Evolutionary conservation across 2,113 vertebrate genomes (phyloP).

Genomic region (Salvelinus fontinalis): DNA sequence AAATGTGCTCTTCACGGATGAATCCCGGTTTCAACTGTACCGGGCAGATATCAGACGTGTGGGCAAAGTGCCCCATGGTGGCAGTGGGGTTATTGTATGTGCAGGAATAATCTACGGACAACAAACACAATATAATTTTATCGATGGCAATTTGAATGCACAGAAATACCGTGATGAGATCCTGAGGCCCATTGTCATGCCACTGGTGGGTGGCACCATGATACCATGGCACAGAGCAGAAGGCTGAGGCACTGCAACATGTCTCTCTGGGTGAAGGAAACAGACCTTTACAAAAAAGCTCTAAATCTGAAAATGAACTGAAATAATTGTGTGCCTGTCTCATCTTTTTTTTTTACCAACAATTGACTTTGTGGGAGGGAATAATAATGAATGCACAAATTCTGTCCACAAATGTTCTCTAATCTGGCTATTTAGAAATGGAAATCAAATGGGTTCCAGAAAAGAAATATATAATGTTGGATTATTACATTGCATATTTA

Average conservation of each 20-base stretch:
- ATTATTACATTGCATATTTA: background rate
- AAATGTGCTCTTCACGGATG: no score
- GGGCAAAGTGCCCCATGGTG: no score
- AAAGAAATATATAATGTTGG: background rate
- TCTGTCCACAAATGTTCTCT: no score
- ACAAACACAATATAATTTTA: no score
- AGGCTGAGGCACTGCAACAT: constrained; percentile 54
- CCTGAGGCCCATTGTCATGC: constrained; percentile 11
- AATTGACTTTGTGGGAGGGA: background rate
- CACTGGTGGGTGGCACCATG: constrained; percentile 53
- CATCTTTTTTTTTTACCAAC: background rate
- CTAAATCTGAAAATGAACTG: constrained; percentile 30
- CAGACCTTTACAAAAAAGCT: constrained; percentile 55
- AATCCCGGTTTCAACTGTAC: no score
- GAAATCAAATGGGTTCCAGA: no score
- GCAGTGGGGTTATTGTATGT: no score
- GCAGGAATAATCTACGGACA: no score
- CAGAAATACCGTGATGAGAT: no score
- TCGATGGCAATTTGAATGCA: no score
- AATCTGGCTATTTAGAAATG: no score
- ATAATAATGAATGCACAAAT: background rate
- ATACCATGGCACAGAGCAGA: constrained; percentile 27
- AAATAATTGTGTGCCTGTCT: background rate
- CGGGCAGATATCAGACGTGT: no score
- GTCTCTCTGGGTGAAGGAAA: constrained; percentile 24